Evolutionary conservation across 1,140 invertebrate species (phyloP).

Genomic region (Globodera rostochiensis): DNA sequence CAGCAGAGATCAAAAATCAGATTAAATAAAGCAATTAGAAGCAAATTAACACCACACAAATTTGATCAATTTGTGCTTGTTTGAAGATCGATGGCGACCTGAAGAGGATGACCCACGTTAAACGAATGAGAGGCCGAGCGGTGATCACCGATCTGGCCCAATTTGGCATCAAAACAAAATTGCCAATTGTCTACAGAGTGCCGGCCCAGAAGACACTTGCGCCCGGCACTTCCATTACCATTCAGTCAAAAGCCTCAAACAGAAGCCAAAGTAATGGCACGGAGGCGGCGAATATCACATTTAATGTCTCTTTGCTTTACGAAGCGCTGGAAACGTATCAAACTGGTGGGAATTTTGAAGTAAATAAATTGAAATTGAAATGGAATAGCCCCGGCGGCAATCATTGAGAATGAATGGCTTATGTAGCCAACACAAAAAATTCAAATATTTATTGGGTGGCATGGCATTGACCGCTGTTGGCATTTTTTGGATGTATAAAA

Average conservation of each 20-base stretch:
- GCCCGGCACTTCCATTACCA: background rate
- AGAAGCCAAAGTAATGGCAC: no score
- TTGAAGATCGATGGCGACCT: background rate
- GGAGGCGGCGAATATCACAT: no score
- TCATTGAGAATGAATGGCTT: no score
- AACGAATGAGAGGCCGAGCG: background rate
- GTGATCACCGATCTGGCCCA: background rate
- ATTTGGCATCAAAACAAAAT: background rate
- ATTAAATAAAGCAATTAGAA: no score
- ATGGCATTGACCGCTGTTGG: no score
- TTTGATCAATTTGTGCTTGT: no score
- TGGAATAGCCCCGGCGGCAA: background rate
- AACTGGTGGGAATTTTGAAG: background rate
- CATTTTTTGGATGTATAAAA: no score
- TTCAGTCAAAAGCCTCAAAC: background rate
- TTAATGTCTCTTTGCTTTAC: background rate
- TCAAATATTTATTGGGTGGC: no score
- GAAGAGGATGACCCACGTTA: background rate
- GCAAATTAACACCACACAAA: no score
- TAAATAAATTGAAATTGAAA: background rate
- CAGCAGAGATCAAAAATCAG: no score
- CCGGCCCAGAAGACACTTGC: background rate
- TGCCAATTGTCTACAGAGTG: background rate
- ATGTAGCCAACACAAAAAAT: no score
- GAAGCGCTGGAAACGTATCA: background rate